A percentile compares a stretch with the other conserved stretches of the same genome.
phyloP scores from a whole-genome alignment of 2,797 vertebrate genomes.

The Remorina albescens region DNA sequence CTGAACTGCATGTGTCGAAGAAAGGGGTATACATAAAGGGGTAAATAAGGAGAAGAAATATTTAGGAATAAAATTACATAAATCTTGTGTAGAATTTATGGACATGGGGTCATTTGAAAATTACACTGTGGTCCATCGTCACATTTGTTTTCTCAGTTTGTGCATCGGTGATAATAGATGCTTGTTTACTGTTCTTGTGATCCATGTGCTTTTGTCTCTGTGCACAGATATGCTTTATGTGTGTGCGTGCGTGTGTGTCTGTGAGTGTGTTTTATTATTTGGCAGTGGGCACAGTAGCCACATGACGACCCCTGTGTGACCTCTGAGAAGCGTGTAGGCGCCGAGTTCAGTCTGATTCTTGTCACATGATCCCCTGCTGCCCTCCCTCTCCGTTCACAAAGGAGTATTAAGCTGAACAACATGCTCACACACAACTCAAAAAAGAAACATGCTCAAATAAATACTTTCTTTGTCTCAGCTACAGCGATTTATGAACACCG shows the following conservation, averaged over 20 bases:
- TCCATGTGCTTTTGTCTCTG: constrained; percentile 32
- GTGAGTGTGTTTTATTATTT: constrained; percentile 41
- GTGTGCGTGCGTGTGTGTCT: constrained; percentile 51
- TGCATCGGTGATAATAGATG: background rate
- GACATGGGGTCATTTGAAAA: constrained; percentile 20
- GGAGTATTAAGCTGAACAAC: constrained; percentile 80
- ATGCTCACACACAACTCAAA: constrained; percentile 28
- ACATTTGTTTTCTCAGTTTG: constrained; percentile 23
- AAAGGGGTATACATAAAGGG: background rate
- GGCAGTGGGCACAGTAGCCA: constrained; percentile 79
- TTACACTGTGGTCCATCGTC: constrained; percentile 15
- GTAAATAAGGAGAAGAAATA: constrained; percentile 11
- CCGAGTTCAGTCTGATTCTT: constrained; percentile 84
- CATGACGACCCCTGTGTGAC: constrained; percentile 82
- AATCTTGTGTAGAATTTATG: constrained; percentile 10
- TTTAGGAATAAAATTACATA: constrained; percentile 14
- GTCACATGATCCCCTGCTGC: constrained; percentile 86
- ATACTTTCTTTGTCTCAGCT: constrained; percentile 39
- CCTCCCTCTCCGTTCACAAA: constrained; percentile 83
- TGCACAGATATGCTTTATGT: constrained; percentile 13
- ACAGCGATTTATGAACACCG: constrained; percentile 4
- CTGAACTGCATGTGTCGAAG: background rate
- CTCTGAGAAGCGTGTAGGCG: constrained; percentile 84
- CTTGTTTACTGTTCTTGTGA: constrained; percentile 25
- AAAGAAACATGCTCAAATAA: constrained; percentile 24